A percentile compares a stretch with the other conserved stretches of the same genome.
These are phyloP conservation scores for Chiridota heheva DNA, from an alignment of 35 echinoderm and acorn worm species.

Conservation along the genomic window DNA sequence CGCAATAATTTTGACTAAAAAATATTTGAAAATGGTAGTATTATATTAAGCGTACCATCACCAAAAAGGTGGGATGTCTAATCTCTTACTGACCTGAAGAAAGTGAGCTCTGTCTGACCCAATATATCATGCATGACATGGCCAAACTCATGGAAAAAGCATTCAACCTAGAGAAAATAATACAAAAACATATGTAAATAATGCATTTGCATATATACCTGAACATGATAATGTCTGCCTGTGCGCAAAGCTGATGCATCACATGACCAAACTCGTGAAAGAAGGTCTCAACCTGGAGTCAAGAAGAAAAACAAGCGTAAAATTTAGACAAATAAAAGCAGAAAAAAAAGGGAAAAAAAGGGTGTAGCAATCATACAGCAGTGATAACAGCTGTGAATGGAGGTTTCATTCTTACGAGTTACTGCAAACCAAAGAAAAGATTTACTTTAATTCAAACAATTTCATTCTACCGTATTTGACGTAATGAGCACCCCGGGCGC, in stretches of 20 bases:
- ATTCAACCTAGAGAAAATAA: constrained; percentile 56
- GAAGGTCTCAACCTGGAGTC: constrained; percentile 82
- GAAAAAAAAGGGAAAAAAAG: not conserved
- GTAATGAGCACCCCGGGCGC: too few species aligned
- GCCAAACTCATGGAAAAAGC: constrained; percentile 90
- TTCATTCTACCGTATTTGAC: too few species aligned
- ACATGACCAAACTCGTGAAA: constrained; percentile 99
- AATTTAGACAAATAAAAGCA: not conserved
- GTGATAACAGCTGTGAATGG: too few species aligned
- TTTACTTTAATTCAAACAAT: too few species aligned
- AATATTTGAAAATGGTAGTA: too few species aligned
- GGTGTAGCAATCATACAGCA: not conserved
- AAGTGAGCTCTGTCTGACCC: constrained; percentile 68
- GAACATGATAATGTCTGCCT: constrained; percentile 82
- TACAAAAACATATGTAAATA: constrained; percentile 41
- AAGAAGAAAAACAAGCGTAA: not conserved
- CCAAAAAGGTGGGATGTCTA: not conserved
- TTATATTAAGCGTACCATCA: too few species aligned
- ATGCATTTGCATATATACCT: constrained; percentile 50
- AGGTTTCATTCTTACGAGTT: not conserved
- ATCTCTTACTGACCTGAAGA: constrained; percentile 66
- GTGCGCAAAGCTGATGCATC: constrained; percentile 95
- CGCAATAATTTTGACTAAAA: too few species aligned
- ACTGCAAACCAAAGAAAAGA: too few species aligned
- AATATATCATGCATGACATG: constrained; percentile 95